Base-by-base conservation (phyloP, 64 coral and sea anemone genomes). In the Hydrozoanthus tunicans region DNA sequence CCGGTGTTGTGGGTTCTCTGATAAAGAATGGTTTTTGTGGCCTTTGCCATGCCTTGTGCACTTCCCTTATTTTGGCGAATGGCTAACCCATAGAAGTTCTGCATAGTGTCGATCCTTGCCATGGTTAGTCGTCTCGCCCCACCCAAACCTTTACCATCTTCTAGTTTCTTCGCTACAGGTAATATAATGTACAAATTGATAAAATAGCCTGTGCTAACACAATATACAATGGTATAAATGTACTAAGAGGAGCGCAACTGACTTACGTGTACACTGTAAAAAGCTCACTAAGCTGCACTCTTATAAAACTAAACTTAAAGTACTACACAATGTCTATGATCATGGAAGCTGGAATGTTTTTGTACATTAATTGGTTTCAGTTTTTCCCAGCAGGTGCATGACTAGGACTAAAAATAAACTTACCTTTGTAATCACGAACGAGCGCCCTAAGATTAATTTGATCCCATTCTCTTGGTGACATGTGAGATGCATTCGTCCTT, bases 1-100 rank as follows among this genome's bases (percentile, higher is more conserved):
- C 9, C 90, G 77, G 20, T 93, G 92, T 14, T 73, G 58, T 56
- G 82, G 90, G 56, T 78, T 72, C 71, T 94, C 90, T 96, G 93
- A 53, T 89, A 82, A 14, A 95, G 9, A 12, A 95, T 89, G 4
- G 93, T 81, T 8, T 73, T 86, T 23, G 90, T 95, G 7, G 90
- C 75, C 58, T 80, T 86, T 13, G 82, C 55, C 90, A 94, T 94
- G 15, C 10, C 93, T 27, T 91, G 73, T 64, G 62, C 81, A 80
- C 89, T 88, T 24, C 78, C 83, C 59, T 91, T 81, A 56, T 95
- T 95, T 7, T 91, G 59, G 51, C 90, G 69, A 58, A 95, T 81
- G 15, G 81, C 82, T 91, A 92, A 43, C 32, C 32, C 32, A 43
- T 43, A 43, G n/a, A 94, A 94, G 7, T 72, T 94, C n/a, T 94